Evolutionary conservation across 2,113 vertebrate species (phyloP).

Genomic region (Heterotis niloticus): DNA sequence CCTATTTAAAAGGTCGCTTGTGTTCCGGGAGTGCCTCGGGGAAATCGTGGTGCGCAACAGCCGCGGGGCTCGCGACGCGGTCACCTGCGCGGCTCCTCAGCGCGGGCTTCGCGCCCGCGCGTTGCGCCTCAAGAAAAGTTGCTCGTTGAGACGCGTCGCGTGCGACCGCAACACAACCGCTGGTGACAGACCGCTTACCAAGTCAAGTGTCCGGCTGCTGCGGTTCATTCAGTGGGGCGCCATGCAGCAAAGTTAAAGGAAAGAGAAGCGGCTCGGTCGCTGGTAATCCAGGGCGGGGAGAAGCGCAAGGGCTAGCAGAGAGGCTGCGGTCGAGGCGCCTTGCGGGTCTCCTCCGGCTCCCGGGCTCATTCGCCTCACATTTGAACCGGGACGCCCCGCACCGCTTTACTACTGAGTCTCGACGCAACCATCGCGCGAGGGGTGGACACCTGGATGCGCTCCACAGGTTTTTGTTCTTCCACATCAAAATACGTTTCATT

Average conservation of each 20-base stretch:
- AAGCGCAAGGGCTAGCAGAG: no score
- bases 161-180: neutral
- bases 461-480: constrained; percentile 40
- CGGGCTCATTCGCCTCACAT: constrained; percentile 43
- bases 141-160: neutral
- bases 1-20: no score
- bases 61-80: neutral
- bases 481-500: neutral
- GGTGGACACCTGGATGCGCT: neutral
- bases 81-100: no score
- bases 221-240: constrained; percentile 57
- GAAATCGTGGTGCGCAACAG: neutral
- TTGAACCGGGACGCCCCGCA: constrained; percentile 59
- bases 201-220: constrained; percentile 54
- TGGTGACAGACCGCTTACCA: constrained; percentile 50
- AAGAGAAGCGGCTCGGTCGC: neutral
- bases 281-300: no score
- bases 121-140: no score
- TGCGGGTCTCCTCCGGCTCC: constrained; percentile 37
- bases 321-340: no score
- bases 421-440: constrained; percentile 37
- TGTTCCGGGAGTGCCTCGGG: no score
- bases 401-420: constrained; percentile 52
- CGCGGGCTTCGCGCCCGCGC: neutral
- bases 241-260: constrained; percentile 44